Percentiles rank a stretch among this genome's conserved stretches.
These are phyloP conservation scores for Zaprionus ghesquierei DNA, from an alignment of 1,140 invertebrate species.

Conservation along the genomic window DNA sequence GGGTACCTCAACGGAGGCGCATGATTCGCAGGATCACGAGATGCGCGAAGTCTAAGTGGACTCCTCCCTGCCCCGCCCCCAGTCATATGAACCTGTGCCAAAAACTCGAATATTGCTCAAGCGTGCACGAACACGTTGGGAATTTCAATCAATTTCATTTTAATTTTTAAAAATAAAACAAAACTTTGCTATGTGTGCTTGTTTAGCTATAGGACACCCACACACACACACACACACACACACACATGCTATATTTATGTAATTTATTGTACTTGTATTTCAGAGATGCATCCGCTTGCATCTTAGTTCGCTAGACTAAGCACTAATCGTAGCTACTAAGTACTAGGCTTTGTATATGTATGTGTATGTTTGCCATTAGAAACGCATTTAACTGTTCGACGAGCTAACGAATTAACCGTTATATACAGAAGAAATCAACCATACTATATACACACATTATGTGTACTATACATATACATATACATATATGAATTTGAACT, in stretches of 20 bases:
- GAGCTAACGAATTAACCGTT: slow-evolving; percentile 20
- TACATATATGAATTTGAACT: slow-evolving; percentile 58
- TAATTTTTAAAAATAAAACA: background rate
- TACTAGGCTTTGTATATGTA: slow-evolving; percentile 78
- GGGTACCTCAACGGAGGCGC: slow-evolving; percentile 55
- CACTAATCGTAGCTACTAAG: slow-evolving; percentile 38
- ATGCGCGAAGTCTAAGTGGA: slow-evolving; percentile 44
- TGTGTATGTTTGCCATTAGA: slow-evolving; percentile 76
- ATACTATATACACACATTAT: slow-evolving; percentile 19
- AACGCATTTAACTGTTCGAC: slow-evolving; percentile 61
- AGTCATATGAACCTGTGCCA: slow-evolving; percentile 77
- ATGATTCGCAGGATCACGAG: slow-evolving; percentile 61
- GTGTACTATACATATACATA: slow-evolving; percentile 9
- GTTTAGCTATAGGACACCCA: slow-evolving; percentile 51
- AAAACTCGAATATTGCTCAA: slow-evolving; percentile 78
- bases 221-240: slow-evolving; percentile 25
- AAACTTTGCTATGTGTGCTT: slow-evolving; percentile 34
- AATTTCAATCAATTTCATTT: background rate
- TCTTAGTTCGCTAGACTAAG: slow-evolving; percentile 12
- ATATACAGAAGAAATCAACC: slow-evolving; percentile 3
- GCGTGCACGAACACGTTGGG: slow-evolving; percentile 33
- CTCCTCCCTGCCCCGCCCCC: background rate
- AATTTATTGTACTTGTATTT: slow-evolving; percentile 61
- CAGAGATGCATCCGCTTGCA: slow-evolving; percentile 7
- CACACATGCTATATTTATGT: slow-evolving; percentile 58